Evolutionary conservation across 2,888 invertebrate species (phyloP), one percentile per base, ranked within the genome.

Genomic region (Ophion slaviceki): DNA sequence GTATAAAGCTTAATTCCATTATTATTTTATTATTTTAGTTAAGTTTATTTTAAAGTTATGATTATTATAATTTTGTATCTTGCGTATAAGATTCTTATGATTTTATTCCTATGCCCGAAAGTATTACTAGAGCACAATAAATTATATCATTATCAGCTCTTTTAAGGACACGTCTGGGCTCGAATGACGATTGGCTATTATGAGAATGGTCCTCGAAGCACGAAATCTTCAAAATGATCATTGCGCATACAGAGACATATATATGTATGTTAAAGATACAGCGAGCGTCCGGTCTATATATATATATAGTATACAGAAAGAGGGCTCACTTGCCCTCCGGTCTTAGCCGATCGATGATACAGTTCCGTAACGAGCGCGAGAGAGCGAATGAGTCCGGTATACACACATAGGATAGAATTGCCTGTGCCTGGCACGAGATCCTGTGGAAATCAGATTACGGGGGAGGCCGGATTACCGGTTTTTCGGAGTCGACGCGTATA

Each of bases 371-470:
- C 80, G 59, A 66, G 71, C 66, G 36, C 67, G 64, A 62, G 72
- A 81, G 64, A 70, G 64, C 10, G 71, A 82, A 64, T 45, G 71
- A 80, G 77, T 24, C 28, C 28, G 68, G 14, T 40, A 24, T 24
- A 36, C 40, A n/a, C 64, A 62, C 57, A 59, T 66, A 75, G 53
- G 79, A 67, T 57, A 68, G 78, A 83, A 87, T 80, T 82, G 59
- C 61, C 67, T 20, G 72, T 76, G 59, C 53, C 62, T 32, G 72
- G 74, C 74, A 82, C 80, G 82, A 80, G 88, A 87, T 74, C 87
- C 86, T 83, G 82, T 88, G 82, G 85, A 90, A 91, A 91, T 90
- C 89, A 90, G 89, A 91, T 91, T 91, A 90, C 86, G 67, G 82
- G 85, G 82, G 86, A 89, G 87, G 87, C 86, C 86, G 89, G 90